Evolutionary conservation across 2,797 vertebrate species (phyloP), one percentile per base, ranked within the genome.

Genomic region (Falco columbarius): DNA sequence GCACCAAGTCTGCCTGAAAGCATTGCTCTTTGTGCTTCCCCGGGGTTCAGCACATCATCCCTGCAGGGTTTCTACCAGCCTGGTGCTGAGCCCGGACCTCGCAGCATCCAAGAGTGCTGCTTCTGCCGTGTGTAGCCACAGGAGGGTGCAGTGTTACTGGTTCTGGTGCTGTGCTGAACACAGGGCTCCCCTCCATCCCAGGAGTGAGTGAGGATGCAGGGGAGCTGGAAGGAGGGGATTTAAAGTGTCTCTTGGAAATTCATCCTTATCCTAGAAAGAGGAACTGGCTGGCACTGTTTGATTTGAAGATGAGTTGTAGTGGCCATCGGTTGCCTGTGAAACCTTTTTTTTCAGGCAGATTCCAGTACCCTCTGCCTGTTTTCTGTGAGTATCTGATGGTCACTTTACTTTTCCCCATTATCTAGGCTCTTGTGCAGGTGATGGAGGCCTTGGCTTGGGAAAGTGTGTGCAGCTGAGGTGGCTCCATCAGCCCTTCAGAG

Each of bases 121-220:
- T 30, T 86, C 29, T 89, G 91, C 89, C 55, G 3, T 0, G 8
- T 4, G 84, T 9, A 89, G 87, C 96, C 96, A 86, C 93, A 71
- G 86, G 93, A 95, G 91, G 93, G 85, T 76, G 91, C 91, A 77
- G 87, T 8, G 32, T 30, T 79, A 42, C 83, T 29, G 7, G 32
- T 51, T 26, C 83, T 16, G 68, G 15, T 4, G 49, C 59, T 26
- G 54, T 8, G 81, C 85, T 62, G 32, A 46, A 65, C 58, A 14
- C 65, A 7, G 56, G 24, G 68, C 51, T 61, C 52, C 9, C 11
- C 32, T 47, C 24, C 32, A 6, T 20, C 77, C 34, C 46, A 4
- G 47, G 36, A 19, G 55, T 0, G 46, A 30, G 32, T 6, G 47
- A n/a, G 55, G 65, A 30, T 12, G 30, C 27, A 6, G 44, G 38